Conservation (phyloP, 2,113 vertebrate species). For the Equus przewalskii region DNA sequence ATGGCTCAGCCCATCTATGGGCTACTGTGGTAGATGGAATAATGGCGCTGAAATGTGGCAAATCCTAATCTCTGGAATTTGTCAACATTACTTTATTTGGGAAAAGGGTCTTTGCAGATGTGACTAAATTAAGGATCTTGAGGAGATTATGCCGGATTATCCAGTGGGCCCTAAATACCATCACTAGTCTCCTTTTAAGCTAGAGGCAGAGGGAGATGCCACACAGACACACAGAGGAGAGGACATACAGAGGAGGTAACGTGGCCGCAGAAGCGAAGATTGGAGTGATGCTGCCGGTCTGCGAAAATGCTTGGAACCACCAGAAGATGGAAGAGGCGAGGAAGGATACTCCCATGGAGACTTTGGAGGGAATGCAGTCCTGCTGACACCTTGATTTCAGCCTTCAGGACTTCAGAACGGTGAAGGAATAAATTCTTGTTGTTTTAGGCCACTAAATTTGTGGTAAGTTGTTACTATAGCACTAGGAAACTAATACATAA, state of each 20-base stretch:
- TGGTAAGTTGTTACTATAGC: not conserved
- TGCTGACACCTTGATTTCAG: not conserved
- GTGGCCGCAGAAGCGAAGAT: not conserved
- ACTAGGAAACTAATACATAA: not conserved
- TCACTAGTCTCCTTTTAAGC: not conserved
- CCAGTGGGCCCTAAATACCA: not conserved
- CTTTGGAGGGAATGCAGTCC: not conserved
- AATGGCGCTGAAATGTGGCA: not conserved
- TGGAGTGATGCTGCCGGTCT: rapidly evolving
- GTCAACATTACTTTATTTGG: not conserved
- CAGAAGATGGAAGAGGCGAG: not conserved
- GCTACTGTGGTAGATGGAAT: not conserved
- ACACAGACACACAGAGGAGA: not conserved
- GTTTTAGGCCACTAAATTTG: not conserved
- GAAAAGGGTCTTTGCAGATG: not conserved
- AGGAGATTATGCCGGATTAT: not conserved
- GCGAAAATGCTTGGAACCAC: not conserved
- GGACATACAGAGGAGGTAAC: not conserved
- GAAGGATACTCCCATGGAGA: not conserved
- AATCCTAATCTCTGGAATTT: not conserved
- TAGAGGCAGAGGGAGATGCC: not conserved
- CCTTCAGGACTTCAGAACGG: not conserved
- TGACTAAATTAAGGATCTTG: not conserved
- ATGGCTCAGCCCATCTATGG: not conserved
- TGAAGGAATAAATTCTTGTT: not conserved